Percentiles rank a stretch among this genome's conserved stretches.
Conservation (phyloP, 1,140 invertebrate genomes). For the Drosophila lini region DNA sequence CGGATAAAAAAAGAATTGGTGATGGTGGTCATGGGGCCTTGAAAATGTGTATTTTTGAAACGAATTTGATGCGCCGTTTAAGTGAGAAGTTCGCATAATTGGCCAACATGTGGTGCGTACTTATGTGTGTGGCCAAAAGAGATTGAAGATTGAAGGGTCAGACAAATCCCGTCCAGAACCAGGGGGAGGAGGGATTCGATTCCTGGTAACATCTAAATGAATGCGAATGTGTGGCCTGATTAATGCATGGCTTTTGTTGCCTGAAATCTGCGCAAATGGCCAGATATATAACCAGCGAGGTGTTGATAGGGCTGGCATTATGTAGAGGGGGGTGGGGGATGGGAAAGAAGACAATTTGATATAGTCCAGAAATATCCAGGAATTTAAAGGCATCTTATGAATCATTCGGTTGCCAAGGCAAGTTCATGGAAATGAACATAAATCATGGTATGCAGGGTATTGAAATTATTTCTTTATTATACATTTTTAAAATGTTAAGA, state of each 20-base stretch:
- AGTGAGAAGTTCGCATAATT: conserved; percentile 66
- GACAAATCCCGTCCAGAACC: neutral
- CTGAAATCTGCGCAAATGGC: conserved; percentile 50
- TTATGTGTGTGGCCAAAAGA: conserved; percentile 29
- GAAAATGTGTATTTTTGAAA: neutral
- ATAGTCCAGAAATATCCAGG: conserved; percentile 29
- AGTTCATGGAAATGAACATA: conserved; percentile 9
- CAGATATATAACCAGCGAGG: conserved; percentile 30
- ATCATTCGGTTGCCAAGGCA: conserved; percentile 29
- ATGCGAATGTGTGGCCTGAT: conserved; percentile 47
- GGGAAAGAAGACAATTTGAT: conserved; percentile 5
- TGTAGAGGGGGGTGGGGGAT: neutral
- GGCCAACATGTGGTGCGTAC: conserved; percentile 56
- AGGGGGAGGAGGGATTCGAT: neutral
- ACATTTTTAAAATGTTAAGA: neutral
- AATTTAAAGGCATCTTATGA: conserved; percentile 17
- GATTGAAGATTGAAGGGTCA: conserved; percentile 34
- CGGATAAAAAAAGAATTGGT: neutral
- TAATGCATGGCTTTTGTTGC: conserved; percentile 49
- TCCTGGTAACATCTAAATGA: conserved; percentile 29
- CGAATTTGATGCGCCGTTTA: conserved; percentile 63
- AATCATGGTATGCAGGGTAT: neutral
- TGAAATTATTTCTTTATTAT: neutral
- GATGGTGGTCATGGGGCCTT: neutral
- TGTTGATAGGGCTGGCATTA: conserved; percentile 31